Evolutionary conservation across 2,113 vertebrate genomes (phyloP), one percentile per base, ranked within the genome.

Genomic region (Solenodon paradoxus): DNA sequence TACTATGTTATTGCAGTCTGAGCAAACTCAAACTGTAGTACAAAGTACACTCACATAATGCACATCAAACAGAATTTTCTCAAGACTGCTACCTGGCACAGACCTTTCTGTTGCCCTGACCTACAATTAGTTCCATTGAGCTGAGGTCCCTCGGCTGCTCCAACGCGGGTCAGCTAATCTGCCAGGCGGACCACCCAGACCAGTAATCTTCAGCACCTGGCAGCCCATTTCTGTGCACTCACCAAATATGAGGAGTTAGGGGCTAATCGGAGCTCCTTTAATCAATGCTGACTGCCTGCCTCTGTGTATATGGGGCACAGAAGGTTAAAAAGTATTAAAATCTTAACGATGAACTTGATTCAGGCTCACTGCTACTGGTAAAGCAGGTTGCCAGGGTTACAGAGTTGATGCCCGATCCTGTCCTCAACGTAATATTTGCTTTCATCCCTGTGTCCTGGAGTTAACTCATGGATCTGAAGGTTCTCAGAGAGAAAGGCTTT

Each of bases 181-280:
- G 96, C 96, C 90, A 1, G 0, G 95, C 94, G 97, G 97, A 96
- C 98, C 98, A 98, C 98, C 98, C 98, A 98, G 97, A 97, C 98
- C 97, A 96, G 77, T 98, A 98, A 97, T 97, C 97, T 98, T 97
- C 93, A 88, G 98, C 97, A 98, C 98, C 98, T 98, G 98, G 98
- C 88, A 97, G 98, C 97, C 96, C 57, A 87, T 97, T 98, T 97
- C 97, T 97, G 97, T 95, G 85, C 97, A 97, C 42, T 77, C 94
- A 98, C 97, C 97, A 97, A 98, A 90, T 97, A 97, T 97, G 97
- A 97, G 98, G 97, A 98, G 97, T 97, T 97, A 96, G 96, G 92
- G 86, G 95, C 98, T 98, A 97, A 98, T 96, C 97, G 98, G 98
- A 98, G 97, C 97, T 96, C 97, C 97, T 95, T 97, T 98, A 98